These are phyloP conservation scores for Dicyrtoma fusca DNA, from an alignment of 2,888 invertebrate genomes.

Conservation along the genomic window DNA sequence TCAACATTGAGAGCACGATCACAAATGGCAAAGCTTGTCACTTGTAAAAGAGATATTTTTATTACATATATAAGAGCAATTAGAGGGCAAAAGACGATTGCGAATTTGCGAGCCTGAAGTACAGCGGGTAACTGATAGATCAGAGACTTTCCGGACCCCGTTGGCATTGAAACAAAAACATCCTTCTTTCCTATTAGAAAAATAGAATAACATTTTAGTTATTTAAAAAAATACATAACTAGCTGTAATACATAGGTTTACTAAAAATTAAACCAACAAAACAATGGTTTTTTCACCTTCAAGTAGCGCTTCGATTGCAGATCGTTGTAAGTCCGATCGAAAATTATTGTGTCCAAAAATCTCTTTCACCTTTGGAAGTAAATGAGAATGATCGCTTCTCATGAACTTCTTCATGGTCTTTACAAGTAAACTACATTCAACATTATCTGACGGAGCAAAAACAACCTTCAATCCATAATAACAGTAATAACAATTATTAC, in stretches of 20 bases:
- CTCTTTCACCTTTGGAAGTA: conserved; percentile 59
- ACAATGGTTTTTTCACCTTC: conserved; percentile 70
- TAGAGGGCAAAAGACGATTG: conserved; percentile 93
- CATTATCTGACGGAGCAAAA: too few relatives aligned
- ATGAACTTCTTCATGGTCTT: too few relatives aligned
- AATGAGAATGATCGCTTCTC: too few relatives aligned
- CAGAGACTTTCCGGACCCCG: conserved; percentile 95
- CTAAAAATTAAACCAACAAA: too few relatives aligned
- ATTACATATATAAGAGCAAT: conserved; percentile 86
- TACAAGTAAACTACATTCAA: too few relatives aligned
- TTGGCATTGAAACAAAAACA: conserved; percentile 97
- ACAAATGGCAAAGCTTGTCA: too few relatives aligned
- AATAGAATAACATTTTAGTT: too few relatives aligned
- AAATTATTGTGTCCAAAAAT: conserved; percentile 79
- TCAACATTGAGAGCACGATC: too few relatives aligned
- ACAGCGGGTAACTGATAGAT: conserved; percentile 96
- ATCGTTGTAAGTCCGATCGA: conserved; percentile 78
- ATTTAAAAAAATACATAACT: too few relatives aligned
- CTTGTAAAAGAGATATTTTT: not conserved
- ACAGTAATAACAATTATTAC: too few relatives aligned
- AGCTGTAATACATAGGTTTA: too few relatives aligned
- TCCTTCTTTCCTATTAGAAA: conserved; percentile 72
- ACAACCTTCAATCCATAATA: too few relatives aligned
- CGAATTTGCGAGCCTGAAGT: conserved; percentile 75
- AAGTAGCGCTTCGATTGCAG: conserved; percentile 72